Base-by-base conservation (phyloP, 2,113 vertebrate genomes). In the Diadophis punctatus region DNA sequence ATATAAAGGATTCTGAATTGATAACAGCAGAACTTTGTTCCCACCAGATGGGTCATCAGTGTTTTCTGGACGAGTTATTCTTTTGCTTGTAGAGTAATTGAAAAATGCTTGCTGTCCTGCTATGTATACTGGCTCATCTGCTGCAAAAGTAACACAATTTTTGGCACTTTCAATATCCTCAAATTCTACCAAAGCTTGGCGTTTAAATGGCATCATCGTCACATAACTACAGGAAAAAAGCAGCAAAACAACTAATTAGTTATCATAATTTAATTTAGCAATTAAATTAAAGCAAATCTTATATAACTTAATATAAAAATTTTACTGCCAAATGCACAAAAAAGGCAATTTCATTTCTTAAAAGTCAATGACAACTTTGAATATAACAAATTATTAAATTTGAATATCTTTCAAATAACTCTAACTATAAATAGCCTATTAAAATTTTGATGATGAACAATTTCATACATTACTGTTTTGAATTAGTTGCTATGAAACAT, bases 161-260 rank as follows among this genome's bases (percentile, higher is more conserved):
- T 98, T 98, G 0, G 99, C 98, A 55, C 98, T 99, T 93, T 98
- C 98, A 88, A 98, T 94, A 0, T 98, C 98, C 94, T 99, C 98
- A 93, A 99, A 99, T 97, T 99, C 99, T 96, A 99, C 99, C 92
- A 99, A 97, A 43, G 99, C 99, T 96, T 99, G 99, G 0, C 98
- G 97, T 94, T 99, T 99, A 91, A 99, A 99, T 0, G 99, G 99
- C 98, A 99, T 99, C 99, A 99, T 99, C 98, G 99, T 99, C 92
- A 99, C 99, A 48, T 99, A 99, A 94, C 99, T 99, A 96, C 16
- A 90, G 23, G 0, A 14, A 93, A 87, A 86, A 96, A 94, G 95
- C 11, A 56, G 68, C 7, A 39, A 53, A 52, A 1, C 18, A n/a
- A 11, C 92, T 87, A 80, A 55, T 88, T 90, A 80, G 34, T 39